Conservation (phyloP, 1,140 invertebrate species). For the Micrasema longulum region DNA sequence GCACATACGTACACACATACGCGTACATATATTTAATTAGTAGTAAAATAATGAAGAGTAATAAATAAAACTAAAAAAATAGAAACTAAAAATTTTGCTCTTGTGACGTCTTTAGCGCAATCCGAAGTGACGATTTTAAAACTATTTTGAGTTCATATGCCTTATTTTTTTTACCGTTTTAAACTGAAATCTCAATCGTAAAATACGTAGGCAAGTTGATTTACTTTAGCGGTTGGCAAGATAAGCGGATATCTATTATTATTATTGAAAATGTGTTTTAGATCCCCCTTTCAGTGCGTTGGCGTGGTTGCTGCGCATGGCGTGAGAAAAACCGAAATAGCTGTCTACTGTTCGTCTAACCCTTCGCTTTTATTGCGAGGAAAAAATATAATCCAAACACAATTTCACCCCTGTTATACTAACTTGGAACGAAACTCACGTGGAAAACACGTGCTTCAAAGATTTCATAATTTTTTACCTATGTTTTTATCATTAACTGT, state of each 20-base stretch:
- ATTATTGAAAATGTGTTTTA: constrained; percentile 46
- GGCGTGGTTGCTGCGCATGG: constrained; percentile 27
- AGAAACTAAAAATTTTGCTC: too few relatives aligned
- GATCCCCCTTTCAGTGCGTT: constrained; percentile 20
- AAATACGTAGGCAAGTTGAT: too few relatives aligned
- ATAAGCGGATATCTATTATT: constrained; percentile 48
- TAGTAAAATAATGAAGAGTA: too few relatives aligned
- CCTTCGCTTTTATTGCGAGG: constrained; percentile 29
- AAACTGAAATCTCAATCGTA: too few relatives aligned
- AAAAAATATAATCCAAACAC: constrained; percentile 40
- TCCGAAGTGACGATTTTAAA: too few relatives aligned
- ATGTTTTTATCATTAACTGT: neutral
- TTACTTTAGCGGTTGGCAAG: neutral
- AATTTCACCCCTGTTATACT: neutral
- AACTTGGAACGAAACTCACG: neutral
- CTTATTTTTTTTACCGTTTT: too few relatives aligned
- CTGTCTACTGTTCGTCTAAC: constrained; percentile 15
- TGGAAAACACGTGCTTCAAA: constrained; percentile 30
- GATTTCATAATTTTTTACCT: neutral
- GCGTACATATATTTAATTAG: too few relatives aligned
- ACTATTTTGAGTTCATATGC: too few relatives aligned
- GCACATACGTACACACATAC: too few relatives aligned
- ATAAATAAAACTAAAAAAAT: too few relatives aligned
- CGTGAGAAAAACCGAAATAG: constrained; percentile 46
- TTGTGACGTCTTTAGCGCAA: too few relatives aligned